These are phyloP conservation scores for Drosophila repleta DNA, from an alignment of 1,140 invertebrate species.

Conservation along the genomic window DNA sequence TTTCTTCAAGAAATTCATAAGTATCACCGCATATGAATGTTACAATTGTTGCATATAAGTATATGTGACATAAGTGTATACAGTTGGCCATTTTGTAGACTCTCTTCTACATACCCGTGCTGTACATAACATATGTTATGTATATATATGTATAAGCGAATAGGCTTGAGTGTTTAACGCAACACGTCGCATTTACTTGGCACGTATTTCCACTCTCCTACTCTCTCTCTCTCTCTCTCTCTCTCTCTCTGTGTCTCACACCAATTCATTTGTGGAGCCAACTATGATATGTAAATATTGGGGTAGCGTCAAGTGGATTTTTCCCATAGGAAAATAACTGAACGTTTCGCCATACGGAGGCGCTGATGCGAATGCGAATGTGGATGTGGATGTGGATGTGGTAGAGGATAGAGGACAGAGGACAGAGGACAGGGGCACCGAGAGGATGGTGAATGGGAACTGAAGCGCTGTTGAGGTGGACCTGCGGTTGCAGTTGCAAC, in stretches of 20 bases:
- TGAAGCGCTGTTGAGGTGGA: neutral
- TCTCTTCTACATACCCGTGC: neutral
- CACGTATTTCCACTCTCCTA: conserved; percentile 20
- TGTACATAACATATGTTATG: neutral
- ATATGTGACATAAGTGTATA: too few relatives aligned
- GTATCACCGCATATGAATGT: too few relatives aligned
- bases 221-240: neutral
- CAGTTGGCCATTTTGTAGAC: neutral
- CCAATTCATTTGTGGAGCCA: conserved; percentile 53
- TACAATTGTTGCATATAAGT: too few relatives aligned
- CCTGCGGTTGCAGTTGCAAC: conserved; percentile 16
- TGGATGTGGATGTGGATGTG: conserved; percentile 22
- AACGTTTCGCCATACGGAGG: conserved; percentile 54
- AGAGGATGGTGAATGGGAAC: neutral
- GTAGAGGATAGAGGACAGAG: neutral
- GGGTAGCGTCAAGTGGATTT: conserved; percentile 50
- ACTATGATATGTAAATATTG: conserved; percentile 75
- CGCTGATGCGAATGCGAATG: conserved; percentile 57
- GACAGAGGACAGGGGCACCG: too few relatives aligned
- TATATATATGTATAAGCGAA: neutral
- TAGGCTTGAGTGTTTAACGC: conserved; percentile 13
- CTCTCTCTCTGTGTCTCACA: neutral
- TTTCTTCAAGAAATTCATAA: too few relatives aligned
- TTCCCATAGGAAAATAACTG: conserved; percentile 54
- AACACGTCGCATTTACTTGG: conserved; percentile 19